phyloP scores from a whole-genome alignment of 2,113 vertebrate genomes.

The Malurus melanocephalus region DNA sequence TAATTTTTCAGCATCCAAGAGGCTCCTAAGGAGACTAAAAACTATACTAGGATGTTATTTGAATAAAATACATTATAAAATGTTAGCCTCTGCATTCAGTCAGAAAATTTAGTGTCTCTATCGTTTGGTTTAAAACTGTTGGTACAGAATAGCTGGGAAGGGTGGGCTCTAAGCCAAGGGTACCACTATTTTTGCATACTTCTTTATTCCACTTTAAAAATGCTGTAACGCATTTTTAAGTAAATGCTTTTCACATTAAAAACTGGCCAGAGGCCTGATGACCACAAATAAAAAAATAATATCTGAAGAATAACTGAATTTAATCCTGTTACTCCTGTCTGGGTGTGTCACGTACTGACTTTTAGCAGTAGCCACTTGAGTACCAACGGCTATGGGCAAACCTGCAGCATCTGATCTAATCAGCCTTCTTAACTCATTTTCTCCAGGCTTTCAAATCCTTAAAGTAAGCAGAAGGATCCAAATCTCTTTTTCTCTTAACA shows the following conservation, averaged over 20 bases:
- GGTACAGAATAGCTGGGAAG: background rate
- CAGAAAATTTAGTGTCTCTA: background rate
- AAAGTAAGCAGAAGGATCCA: background rate
- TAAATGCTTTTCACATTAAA: background rate
- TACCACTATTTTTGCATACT: background rate
- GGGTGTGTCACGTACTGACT: background rate
- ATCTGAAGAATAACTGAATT: background rate
- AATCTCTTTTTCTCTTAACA: background rate
- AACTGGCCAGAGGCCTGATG: background rate
- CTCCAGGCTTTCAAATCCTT: background rate
- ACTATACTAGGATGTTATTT: constrained; percentile 19
- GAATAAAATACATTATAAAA: background rate
- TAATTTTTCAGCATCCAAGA: constrained; percentile 20
- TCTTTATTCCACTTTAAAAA: background rate
- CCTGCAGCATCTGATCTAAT: background rate
- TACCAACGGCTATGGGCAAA: background rate
- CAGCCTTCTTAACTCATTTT: background rate
- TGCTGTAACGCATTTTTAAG: background rate
- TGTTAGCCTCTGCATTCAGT: background rate
- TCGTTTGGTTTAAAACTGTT: background rate
- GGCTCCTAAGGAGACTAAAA: constrained; percentile 35
- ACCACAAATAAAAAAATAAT: background rate
- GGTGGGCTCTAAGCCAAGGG: background rate
- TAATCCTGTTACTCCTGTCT: background rate
- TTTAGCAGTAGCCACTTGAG: background rate